These are phyloP conservation scores for Dryomyza anilis DNA, from an alignment of 2,888 invertebrate species.

Conservation along the genomic window DNA sequence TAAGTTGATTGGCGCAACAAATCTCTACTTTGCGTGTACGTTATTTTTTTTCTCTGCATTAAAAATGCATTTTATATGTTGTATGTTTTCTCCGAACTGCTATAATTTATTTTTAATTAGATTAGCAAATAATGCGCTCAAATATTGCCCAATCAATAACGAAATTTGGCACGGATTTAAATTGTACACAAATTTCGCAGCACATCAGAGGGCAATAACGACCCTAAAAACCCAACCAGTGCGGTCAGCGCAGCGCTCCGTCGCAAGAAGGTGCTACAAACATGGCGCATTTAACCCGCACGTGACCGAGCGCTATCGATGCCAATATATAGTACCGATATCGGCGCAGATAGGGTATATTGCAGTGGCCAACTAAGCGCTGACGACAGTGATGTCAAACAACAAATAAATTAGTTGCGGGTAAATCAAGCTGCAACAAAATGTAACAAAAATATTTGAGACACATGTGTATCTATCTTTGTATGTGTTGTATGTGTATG, in stretches of 20 bases:
- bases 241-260: neutral
- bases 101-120: neutral
- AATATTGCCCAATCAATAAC: neutral
- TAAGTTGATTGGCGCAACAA: too few species aligned
- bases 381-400: conserved; percentile 3
- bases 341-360: neutral
- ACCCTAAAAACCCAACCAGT: neutral
- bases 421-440: conserved; percentile 13
- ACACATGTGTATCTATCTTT: neutral
- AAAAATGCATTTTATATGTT: too few species aligned
- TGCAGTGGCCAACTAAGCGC: neutral
- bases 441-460: conserved; percentile 6
- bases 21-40: too few species aligned
- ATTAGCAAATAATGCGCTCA: neutral
- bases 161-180: neutral
- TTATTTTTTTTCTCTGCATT: too few species aligned
- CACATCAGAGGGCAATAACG: neutral
- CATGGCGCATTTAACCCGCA: neutral
- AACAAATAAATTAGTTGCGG: conserved; percentile 20
- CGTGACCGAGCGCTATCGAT: too few species aligned
- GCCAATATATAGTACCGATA: neutral
- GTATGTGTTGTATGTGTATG: conserved; percentile 8
- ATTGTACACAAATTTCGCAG: neutral
- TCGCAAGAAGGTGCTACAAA: neutral
- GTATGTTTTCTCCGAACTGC: neutral